Evolutionary conservation across 2,797 vertebrate species (phyloP).

Genomic region (Gallinago solitaria): DNA sequence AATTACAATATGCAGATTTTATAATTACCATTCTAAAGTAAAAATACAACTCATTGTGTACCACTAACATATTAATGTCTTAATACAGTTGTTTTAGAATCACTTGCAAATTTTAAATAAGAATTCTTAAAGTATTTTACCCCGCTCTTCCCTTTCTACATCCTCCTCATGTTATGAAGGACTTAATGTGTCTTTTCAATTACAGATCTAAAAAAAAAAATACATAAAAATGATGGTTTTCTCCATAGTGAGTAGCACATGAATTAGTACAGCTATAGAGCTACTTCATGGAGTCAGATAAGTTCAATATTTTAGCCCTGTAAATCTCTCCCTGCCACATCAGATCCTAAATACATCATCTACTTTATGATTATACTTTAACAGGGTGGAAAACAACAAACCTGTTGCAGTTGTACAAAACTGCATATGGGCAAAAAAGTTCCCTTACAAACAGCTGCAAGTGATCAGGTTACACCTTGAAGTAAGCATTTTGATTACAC

Average conservation of each 20-base stretch:
- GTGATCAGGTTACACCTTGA: neutral
- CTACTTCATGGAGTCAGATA: neutral
- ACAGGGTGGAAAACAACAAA: neutral
- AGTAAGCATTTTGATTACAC: neutral
- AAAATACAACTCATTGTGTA: slow-evolving; percentile 24
- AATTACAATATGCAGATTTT: neutral
- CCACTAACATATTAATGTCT: slow-evolving; percentile 5
- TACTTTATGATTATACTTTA: neutral
- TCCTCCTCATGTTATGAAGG: neutral
- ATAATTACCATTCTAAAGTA: slow-evolving; percentile 41
- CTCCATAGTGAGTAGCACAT: neutral
- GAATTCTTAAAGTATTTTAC: slow-evolving; percentile 9
- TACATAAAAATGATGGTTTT: neutral
- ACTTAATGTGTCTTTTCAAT: neutral
- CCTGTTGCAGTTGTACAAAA: neutral
- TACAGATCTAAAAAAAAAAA: neutral
- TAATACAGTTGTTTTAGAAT: neutral
- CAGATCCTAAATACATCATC: neutral
- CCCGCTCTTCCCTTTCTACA: neutral
- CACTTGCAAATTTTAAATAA: slow-evolving; percentile 15
- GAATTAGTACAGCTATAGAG: neutral
- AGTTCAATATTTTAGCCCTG: neutral
- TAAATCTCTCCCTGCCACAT: neutral
- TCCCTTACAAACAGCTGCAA: neutral
- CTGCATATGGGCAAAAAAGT: neutral